Conservation (phyloP, 2,797 vertebrate genomes). For the Microcaecilia unicolor region DNA sequence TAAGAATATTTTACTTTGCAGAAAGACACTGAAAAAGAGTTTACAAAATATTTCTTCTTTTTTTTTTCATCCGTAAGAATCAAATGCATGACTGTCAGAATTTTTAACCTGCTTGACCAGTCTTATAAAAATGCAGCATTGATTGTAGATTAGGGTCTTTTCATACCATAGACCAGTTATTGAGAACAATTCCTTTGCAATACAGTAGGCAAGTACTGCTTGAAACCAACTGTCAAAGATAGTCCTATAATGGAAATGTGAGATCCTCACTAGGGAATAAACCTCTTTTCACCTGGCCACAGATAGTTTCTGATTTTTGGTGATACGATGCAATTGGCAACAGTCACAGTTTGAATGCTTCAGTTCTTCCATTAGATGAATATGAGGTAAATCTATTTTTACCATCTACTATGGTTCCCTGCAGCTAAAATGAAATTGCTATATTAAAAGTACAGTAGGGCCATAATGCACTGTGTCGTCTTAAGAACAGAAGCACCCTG, state of each 20-base stretch:
- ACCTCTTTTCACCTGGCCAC: slow-evolving; percentile 17
- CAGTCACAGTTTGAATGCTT: slow-evolving; percentile 21
- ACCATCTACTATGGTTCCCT: slow-evolving; percentile 26
- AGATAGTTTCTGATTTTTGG: slow-evolving; percentile 26
- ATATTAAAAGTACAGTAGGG: slow-evolving; percentile 8
- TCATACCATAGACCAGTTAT: slow-evolving; percentile 57
- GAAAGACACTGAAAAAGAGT: slow-evolving; percentile 7
- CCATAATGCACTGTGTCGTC: slow-evolving; percentile 1
- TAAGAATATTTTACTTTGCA: slow-evolving; percentile 11
- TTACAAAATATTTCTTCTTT: slow-evolving; percentile 7
- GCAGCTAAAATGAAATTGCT: slow-evolving; percentile 19
- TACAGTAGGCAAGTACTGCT: slow-evolving; percentile 47
- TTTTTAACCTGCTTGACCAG: slow-evolving; percentile 51
- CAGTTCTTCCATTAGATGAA: slow-evolving; percentile 21
- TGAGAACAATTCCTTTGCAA: slow-evolving; percentile 61
- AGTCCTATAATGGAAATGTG: slow-evolving; percentile 23
- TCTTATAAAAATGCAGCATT: slow-evolving; percentile 47
- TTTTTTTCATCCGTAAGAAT: slow-evolving; percentile 21
- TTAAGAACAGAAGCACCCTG: background rate
- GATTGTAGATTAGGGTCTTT: slow-evolving; percentile 41
- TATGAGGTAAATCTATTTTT: slow-evolving; percentile 43
- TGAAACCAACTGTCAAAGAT: slow-evolving; percentile 41
- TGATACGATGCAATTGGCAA: slow-evolving; percentile 12
- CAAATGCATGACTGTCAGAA: slow-evolving; percentile 40
- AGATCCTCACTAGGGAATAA: slow-evolving; percentile 27